phyloP scores from a whole-genome alignment of 2,113 vertebrate genomes.

The Candoia aspera region DNA sequence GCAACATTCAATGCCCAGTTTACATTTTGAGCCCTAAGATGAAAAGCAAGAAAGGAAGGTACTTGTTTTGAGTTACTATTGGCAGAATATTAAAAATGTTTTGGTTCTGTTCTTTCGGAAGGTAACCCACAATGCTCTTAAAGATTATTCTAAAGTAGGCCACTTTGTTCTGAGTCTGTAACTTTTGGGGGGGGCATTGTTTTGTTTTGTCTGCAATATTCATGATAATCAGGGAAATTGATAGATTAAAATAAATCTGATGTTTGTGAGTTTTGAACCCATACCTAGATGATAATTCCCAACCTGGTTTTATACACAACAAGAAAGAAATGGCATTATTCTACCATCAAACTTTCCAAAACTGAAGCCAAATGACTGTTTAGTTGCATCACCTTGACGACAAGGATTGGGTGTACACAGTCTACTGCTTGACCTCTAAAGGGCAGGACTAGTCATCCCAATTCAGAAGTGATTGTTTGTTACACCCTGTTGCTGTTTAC shows the following conservation, averaged over 20 bases:
- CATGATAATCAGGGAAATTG: not conserved
- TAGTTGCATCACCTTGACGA: constrained; percentile 2
- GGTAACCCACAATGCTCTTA: too few species aligned
- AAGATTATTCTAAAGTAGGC: too few species aligned
- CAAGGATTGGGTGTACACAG: constrained; percentile 18
- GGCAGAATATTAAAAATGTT: too few species aligned
- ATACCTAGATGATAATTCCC: not conserved
- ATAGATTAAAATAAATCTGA: not conserved
- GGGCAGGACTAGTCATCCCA: constrained; percentile 30
- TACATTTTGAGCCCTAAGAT: too few species aligned
- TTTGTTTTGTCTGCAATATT: not conserved
- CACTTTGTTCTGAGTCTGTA: too few species aligned
- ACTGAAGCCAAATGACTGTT: not conserved
- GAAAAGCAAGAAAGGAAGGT: too few species aligned
- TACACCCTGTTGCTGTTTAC: constrained; percentile 19
- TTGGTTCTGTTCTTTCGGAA: too few species aligned
- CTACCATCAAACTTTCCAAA: not conserved
- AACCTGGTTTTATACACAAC: not conserved
- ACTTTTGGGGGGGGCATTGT: not conserved
- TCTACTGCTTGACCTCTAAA: constrained; percentile 14
- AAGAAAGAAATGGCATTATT: not conserved
- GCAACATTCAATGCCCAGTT: too few species aligned
- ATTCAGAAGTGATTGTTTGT: not conserved
- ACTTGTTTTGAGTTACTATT: too few species aligned
- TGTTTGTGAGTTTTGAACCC: not conserved